phyloP scores from a whole-genome alignment of 2,113 vertebrate genomes.

The Cichladusa arquata region DNA sequence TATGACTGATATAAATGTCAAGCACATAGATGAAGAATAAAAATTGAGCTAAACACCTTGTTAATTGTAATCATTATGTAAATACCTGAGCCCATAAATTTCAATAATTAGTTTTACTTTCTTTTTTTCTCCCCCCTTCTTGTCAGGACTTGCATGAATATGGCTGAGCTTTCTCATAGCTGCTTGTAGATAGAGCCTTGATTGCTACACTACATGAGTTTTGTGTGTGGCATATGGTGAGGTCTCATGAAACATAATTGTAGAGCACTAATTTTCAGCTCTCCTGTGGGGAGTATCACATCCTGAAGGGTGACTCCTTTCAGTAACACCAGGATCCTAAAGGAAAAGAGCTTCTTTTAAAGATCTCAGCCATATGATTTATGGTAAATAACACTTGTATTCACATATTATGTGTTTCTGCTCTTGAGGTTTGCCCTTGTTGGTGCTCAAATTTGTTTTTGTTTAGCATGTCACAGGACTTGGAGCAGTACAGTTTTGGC shows the following conservation, averaged over 20 bases:
- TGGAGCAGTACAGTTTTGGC: neutral
- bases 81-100: neutral
- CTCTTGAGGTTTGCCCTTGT: neutral
- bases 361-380: neutral
- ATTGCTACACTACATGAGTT: neutral
- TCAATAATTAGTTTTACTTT: neutral
- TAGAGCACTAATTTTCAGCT: neutral
- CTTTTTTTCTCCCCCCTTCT: neutral
- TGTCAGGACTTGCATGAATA: neutral
- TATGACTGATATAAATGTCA: neutral
- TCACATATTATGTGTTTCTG: neutral
- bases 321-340: neutral
- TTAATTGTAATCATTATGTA: neutral
- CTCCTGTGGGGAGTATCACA: neutral
- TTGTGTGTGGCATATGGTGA: neutral
- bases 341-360: neutral
- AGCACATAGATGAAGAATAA: neutral
- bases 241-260: neutral
- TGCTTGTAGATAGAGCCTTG: neutral
- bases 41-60: neutral
- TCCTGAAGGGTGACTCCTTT: neutral
- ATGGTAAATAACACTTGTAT: conserved; percentile 16
- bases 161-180: neutral
- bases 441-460: conserved; percentile 5
- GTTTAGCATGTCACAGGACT: neutral